Evolutionary conservation across 2,888 invertebrate species (phyloP), one percentile per base, ranked within the genome.

Genomic region (Euphydryas editha): DNA sequence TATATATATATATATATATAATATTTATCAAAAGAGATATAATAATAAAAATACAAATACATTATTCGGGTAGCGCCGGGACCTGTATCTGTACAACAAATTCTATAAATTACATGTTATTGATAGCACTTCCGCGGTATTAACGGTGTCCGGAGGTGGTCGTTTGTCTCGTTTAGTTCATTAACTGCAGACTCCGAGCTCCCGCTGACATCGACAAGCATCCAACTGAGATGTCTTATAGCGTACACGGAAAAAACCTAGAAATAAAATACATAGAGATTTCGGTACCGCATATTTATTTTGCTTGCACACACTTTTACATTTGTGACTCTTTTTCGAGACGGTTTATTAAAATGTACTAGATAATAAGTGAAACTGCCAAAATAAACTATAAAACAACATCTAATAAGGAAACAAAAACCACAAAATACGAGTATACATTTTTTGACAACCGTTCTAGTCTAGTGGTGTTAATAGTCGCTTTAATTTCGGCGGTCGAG

Each of bases 121-220:
- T 51, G 49, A 51, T 51, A 51, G 49, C 49, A 24, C 21, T 51
- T 51, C 49, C 49, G 49, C 15, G 49, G n/a, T 24, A 51, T 51
- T 24, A 51, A 51, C 49, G 6, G 49, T 20, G 20, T 21, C 11
- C 21, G n/a, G 21, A 10, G 46, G 46, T 15, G 15, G 49, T 51
- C 21, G 7, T 51, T 51, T 51, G n/a, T 51, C 49, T 51, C 24
- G 49, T 51, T 51, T 51, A 51, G 49, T 51, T 51, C 49, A 51
- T 51, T 51, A 51, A 47, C 47, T 47, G 4, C 47, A 13, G 47
- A 13, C 8, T 13, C 49, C 20, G n/a, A 15, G 15, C 49, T 21
- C 49, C 49, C 49, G 49, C 49, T 51, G 49, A 51, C 49, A 24
- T 21, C 15, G 6, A 47, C 47, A 47, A 24, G 49, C 21, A 20